Base-by-base conservation (phyloP, 37 sponge, comb jelly and placozoan genomes). In the Diacarnus erythraeanus region DNA sequence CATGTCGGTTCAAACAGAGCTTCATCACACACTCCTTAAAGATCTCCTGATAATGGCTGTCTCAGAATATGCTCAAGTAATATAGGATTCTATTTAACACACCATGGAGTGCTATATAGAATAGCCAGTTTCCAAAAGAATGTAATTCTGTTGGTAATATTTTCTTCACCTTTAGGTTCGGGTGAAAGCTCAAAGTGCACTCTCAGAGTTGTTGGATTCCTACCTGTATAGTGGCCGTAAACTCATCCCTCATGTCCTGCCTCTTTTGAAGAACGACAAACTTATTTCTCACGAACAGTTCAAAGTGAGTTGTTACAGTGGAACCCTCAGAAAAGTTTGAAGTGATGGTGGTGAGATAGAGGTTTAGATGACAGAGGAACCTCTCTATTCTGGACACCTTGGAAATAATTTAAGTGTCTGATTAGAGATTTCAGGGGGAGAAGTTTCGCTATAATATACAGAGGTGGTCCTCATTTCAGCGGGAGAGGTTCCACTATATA, bases 261-360 rank as follows among this genome's bases (percentile, higher is more conserved):
- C 79, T 2, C 39, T 80, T 22, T 68, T 93, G n/a, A 68, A 36
- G 0, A 67, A 80, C 34, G 61, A 75, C 38, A 39, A 83, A 0
- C 36, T 23, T 2, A 51, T 88, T 43, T 57, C 86, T 20, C 93
- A 93, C 59, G 93, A 93, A 41, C 78, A 88, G 59, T 88, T 93
- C 60, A 93, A 93, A 83, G 93, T 88, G 56, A 51, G 69, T 4
- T 12, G 12, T 12, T 15, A 47, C 12, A 15, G 6, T 15, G 10
- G 12, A 12, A 15, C 12, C 12, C 51, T 47, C 12, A 12, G 12
- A 47, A 47, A 47, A 15, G 10, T 15, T 47, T 47, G 6, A 63
- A 30, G 65, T 64, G 65, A n/a, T n/a, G n/a, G n/a, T n/a, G n/a
- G n/a, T n/a, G n/a, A n/a, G n/a, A n/a, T n/a, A n/a, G n/a, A n/a